Evolutionary conservation across 2,113 vertebrate species (phyloP).

Genomic region (Pygoscelis adeliae): DNA sequence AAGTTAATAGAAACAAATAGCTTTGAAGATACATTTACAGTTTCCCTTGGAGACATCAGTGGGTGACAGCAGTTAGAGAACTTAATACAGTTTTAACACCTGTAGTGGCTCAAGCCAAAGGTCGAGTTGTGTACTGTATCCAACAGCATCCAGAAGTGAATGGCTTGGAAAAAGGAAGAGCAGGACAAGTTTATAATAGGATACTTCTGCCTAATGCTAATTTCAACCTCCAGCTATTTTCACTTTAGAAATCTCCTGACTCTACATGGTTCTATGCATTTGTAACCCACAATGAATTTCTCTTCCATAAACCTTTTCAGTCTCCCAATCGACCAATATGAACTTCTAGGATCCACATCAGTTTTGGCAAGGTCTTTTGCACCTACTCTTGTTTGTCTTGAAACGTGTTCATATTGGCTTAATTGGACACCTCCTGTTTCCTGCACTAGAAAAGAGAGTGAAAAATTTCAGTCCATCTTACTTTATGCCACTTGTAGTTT

Average conservation of each 20-base stretch:
- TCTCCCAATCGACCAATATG: not conserved
- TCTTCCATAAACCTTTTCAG: not conserved
- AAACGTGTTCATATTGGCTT: not conserved
- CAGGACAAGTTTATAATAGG: not conserved
- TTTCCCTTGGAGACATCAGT: not conserved
- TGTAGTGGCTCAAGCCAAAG: not conserved
- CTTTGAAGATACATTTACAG: not conserved
- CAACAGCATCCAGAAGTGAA: not conserved
- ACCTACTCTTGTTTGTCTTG: not conserved
- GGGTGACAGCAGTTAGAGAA: not conserved
- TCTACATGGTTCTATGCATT: not conserved
- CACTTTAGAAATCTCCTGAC: not conserved
- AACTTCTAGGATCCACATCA: not conserved
- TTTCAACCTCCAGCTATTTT: not conserved
- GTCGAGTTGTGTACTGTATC: rapidly evolving
- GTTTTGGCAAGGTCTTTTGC: not conserved
- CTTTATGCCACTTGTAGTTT: not conserved
- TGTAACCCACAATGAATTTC: not conserved
- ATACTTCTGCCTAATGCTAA: not conserved
- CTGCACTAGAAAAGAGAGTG: not conserved
- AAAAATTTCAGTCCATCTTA: not conserved
- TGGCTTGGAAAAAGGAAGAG: not conserved
- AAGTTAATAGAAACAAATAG: not conserved
- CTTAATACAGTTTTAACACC: not conserved
- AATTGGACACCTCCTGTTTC: not conserved